phyloP scores from a whole-genome alignment of 2,888 invertebrate species.

The Eueremaeus valkanovi region DNA sequence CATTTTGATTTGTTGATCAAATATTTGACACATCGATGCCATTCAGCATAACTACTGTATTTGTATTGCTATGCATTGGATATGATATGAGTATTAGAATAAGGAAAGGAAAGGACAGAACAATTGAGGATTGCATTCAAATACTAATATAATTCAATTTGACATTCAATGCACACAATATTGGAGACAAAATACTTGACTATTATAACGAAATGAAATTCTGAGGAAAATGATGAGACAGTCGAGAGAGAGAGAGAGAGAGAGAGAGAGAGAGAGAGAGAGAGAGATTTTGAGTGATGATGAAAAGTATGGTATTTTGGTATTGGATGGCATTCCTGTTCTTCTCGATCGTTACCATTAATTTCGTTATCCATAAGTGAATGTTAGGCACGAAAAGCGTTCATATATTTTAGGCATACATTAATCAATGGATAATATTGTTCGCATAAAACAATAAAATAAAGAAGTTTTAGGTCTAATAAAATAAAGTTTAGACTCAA shows the following conservation, averaged over 20 bases:
- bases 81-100: no score
- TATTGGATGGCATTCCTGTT: slow-evolving; percentile 13
- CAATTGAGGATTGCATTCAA: not conserved
- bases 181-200: not conserved
- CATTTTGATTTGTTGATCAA: no score
- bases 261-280: slow-evolving; percentile 28
- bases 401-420: not conserved
- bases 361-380: slow-evolving; percentile 16
- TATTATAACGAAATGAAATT: not conserved
- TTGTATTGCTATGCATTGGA: no score
- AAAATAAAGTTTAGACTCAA: no score
- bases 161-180: not conserved
- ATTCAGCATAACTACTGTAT: no score
- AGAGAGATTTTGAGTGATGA: slow-evolving; percentile 17
- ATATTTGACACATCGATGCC: no score
- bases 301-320: slow-evolving; percentile 3
- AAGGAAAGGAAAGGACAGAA: no score
- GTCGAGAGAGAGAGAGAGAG: not conserved
- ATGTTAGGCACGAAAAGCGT: not conserved
- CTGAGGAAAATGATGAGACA: not conserved
- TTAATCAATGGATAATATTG: not conserved
- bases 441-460: not conserved
- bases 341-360: slow-evolving; percentile 3
- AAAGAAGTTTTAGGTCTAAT: no score
- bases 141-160: slow-evolving; percentile 7